phyloP scores from a whole-genome alignment of 2,113 vertebrate genomes.

The Accipiter cooperii region DNA sequence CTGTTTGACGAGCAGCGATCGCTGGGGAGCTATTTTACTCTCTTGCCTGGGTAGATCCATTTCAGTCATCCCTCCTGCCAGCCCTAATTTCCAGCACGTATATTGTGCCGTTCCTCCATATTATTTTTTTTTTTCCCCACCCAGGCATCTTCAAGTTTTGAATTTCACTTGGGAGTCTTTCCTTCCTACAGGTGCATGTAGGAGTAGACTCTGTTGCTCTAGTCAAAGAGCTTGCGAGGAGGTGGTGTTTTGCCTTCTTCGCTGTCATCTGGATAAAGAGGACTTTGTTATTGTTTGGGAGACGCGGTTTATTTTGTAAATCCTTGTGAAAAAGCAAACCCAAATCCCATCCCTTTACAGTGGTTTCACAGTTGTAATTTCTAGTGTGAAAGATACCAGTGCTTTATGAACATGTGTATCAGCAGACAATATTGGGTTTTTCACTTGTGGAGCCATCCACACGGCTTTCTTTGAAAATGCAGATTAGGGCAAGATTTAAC shows the following conservation, averaged over 20 bases:
- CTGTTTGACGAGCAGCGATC: background rate
- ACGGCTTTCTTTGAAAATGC: conserved; percentile 18
- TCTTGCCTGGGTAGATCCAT: background rate
- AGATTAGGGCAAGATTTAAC: background rate
- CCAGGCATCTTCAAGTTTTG: conserved; percentile 41
- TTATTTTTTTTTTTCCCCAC: background rate
- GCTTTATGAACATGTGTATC: conserved; percentile 6
- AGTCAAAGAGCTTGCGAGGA: background rate
- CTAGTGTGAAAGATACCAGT: background rate
- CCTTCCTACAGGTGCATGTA: conserved; percentile 40
- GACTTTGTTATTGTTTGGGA: background rate
- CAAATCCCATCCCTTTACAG: background rate
- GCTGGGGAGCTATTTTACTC: background rate
- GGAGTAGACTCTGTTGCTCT: conserved; percentile 33
- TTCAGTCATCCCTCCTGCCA: background rate
- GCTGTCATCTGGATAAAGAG: background rate
- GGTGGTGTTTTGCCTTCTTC: background rate
- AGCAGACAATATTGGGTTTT: conserved; percentile 31
- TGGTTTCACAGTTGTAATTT: background rate
- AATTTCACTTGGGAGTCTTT: background rate
- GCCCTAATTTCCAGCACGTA: background rate
- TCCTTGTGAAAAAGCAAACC: background rate
- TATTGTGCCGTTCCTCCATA: background rate
- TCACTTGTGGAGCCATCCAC: conserved; percentile 56
- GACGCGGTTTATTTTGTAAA: background rate